These are phyloP conservation scores for Hydrozoanthus tunicans DNA, from an alignment of 64 coral and sea anemone genomes.

Conservation along the genomic window DNA sequence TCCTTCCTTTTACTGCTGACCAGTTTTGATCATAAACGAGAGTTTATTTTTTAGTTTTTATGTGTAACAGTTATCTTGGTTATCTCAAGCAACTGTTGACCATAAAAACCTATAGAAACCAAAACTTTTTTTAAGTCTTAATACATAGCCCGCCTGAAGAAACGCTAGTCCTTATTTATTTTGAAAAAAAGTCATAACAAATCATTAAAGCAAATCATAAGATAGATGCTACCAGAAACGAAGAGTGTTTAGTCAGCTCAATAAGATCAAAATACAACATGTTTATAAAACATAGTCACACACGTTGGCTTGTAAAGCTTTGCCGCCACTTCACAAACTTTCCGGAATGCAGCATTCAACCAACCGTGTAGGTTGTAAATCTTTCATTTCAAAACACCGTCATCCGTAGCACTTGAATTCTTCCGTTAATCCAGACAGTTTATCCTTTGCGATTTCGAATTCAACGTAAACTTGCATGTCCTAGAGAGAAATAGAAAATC, in stretches of 20 bases:
- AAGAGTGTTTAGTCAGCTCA: slow-evolving; percentile 5
- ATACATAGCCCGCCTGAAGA: background rate
- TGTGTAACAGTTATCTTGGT: background rate
- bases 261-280: slow-evolving; percentile 13
- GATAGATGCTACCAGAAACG: slow-evolving; percentile 6
- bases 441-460: background rate
- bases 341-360: background rate
- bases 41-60: background rate
- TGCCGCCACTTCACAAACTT: background rate
- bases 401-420: slow-evolving; percentile 10
- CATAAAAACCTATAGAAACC: no score
- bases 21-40: background rate
- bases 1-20: background rate
- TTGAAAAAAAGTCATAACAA: background rate
- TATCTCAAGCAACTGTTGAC: no score
- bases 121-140: background rate
- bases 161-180: background rate
- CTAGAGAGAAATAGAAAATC: background rate
- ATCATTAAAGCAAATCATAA: slow-evolving; percentile 2
- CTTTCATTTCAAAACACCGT: slow-evolving; percentile 42
- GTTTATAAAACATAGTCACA: slow-evolving; percentile 27
- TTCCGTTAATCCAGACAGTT: no score
- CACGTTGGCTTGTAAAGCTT: background rate
- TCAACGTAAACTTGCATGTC: background rate
- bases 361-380: slow-evolving; percentile 30